These are phyloP conservation scores for Bombus impatiens DNA, from an alignment of 1,140 invertebrate species.

Conservation along the genomic window DNA sequence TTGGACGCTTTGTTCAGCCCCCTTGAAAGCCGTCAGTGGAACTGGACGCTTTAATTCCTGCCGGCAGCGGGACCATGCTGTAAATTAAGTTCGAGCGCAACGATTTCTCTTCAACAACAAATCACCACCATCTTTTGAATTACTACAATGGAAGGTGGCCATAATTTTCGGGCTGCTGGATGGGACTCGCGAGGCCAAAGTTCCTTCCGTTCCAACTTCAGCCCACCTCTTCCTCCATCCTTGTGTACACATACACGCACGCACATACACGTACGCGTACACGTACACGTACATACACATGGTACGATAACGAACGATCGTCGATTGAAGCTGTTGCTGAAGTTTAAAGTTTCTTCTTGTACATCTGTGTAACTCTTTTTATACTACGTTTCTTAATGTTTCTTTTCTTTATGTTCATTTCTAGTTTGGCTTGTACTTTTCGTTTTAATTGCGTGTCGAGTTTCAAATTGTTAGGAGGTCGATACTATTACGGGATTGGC, in stretches of 20 bases:
- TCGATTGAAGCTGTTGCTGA: not conserved
- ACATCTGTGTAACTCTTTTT: not conserved
- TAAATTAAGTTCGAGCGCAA: conserved; percentile 43
- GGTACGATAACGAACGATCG: conserved; percentile 28
- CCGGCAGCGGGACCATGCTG: not conserved
- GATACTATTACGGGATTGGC: not conserved
- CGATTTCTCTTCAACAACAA: conserved; percentile 49
- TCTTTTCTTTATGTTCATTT: not conserved
- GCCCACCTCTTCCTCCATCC: not conserved
- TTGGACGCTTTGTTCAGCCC: not conserved
- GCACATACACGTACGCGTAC: not conserved
- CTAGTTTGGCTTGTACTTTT: not conserved
- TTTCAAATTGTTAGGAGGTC: not conserved
- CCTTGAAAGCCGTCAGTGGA: not conserved
- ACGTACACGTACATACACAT: not conserved
- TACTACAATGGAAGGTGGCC: conserved; percentile 39
- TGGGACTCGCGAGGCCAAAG: conserved; percentile 47
- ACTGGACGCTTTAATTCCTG: conserved; percentile 29
- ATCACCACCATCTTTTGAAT: conserved; percentile 51
- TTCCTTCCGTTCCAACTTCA: conserved; percentile 29
- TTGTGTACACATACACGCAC: not conserved
- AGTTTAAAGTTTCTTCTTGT: not conserved
- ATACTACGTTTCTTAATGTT: not conserved
- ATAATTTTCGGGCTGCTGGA: conserved; percentile 42
- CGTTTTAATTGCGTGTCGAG: not conserved